Evolutionary conservation across 37 sponge, comb jelly and placozoan species (phyloP).

Genomic region (Cladorhizidae sp.): DNA sequence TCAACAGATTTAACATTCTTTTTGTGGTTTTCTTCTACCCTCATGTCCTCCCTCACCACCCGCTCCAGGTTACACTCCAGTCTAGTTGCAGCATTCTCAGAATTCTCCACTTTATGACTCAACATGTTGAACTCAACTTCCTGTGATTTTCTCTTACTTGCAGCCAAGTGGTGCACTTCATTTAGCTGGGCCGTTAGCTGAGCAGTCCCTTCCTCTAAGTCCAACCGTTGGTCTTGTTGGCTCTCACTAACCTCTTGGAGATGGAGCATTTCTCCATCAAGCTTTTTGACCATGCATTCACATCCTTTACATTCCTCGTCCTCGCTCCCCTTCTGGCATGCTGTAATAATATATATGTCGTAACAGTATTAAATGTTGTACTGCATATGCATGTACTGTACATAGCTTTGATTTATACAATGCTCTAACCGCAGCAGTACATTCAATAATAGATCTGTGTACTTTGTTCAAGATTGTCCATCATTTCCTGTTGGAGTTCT

Average conservation of each 20-base stretch:
- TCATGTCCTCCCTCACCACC: neutral
- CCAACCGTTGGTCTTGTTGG: neutral
- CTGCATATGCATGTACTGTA: too few relatives aligned
- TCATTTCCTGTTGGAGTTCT: constrained; percentile 26
- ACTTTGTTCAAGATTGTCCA: too few relatives aligned
- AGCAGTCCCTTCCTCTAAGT: constrained; percentile 16
- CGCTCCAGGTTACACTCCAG: neutral
- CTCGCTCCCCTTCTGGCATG: too few relatives aligned
- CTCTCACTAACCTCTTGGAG: constrained; percentile 1
- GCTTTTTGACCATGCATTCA: too few relatives aligned
- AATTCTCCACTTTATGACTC: neutral
- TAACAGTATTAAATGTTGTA: too few relatives aligned
- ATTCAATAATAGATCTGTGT: too few relatives aligned
- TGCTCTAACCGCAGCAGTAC: too few relatives aligned
- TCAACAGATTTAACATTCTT: neutral
- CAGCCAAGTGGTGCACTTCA: neutral
- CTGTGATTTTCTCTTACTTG: neutral
- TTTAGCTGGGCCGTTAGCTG: neutral
- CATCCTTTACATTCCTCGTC: too few relatives aligned
- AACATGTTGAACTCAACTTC: constrained; percentile 21
- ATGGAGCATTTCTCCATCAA: too few relatives aligned
- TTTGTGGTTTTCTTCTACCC: neutral
- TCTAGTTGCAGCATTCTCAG: neutral
- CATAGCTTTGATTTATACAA: too few relatives aligned
- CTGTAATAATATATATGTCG: too few relatives aligned